phyloP scores from a whole-genome alignment of 2,113 vertebrate species.

The Nettapus auritus region DNA sequence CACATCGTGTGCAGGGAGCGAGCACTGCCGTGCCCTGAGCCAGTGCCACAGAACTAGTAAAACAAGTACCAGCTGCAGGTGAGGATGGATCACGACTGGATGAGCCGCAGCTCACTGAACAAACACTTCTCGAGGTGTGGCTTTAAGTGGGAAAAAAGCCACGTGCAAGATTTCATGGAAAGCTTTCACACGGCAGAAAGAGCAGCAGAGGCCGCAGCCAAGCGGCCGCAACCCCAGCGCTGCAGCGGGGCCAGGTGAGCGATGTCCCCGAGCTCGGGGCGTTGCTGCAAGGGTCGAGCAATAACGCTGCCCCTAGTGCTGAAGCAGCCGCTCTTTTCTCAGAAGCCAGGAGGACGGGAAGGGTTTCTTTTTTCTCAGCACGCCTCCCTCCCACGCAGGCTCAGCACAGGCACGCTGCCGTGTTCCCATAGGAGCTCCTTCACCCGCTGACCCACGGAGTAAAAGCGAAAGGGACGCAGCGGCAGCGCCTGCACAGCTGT shows the following conservation, averaged over 20 bases:
- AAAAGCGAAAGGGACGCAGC: background rate
- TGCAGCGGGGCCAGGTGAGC: background rate
- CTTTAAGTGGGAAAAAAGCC: background rate
- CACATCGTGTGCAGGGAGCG: background rate
- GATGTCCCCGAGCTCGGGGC: fast-evolving
- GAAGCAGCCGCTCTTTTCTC: background rate
- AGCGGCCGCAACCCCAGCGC: background rate
- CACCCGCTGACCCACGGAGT: background rate
- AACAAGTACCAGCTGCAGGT: background rate
- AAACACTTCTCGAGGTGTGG: background rate
- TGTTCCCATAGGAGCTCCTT: background rate
- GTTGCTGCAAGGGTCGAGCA: fast-evolving
- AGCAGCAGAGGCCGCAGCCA: background rate
- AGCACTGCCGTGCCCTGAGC: background rate
- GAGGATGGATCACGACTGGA: background rate
- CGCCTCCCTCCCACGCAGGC: background rate
- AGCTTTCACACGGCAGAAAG: background rate
- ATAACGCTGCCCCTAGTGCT: background rate
- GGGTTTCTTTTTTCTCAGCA: background rate
- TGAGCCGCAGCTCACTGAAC: background rate
- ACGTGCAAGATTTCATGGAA: background rate
- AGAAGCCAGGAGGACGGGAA: background rate
- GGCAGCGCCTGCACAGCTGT: background rate
- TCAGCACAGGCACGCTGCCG: background rate
- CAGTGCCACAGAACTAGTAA: background rate